Base-by-base conservation (phyloP, 2,113 vertebrate species). In the Rhabdomys dilectus region DNA sequence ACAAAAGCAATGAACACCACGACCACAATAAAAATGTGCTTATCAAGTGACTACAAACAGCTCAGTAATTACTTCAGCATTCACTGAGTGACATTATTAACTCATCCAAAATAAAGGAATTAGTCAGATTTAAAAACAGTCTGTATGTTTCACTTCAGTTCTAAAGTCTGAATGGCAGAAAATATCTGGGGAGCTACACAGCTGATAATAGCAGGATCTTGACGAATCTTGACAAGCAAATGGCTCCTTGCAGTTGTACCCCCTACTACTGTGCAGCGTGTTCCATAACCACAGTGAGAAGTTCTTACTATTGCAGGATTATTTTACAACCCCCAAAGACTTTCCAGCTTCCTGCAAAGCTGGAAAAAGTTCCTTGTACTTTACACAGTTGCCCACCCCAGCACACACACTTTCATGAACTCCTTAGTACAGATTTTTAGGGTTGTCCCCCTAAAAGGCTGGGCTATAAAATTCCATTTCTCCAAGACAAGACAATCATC, bases 111-210 rank as follows among this genome's bases (percentile, higher is more conserved):
- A 73, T 72, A 45, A 86, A 94, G 45, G 26, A 56, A 36, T 72
- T 48, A 94, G 34, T 34, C 5, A 68, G 48, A 87, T 48, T 91
- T 93, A 88, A 75, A 90, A 88, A 75, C 53, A 58, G 42, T 91
- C 42, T 82, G 39, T 92, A 64, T 75, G 42, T 6, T 77, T 96
- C 36, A 72, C 16, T 93, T 95, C 24, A 88, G 82, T 70, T 88
- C 39, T 94, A 13, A 91, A 88, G 91, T 91, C 81, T 88, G 60
- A 94, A 93, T 68, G 39, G 19, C 39, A 24, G 36, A 95, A 95
- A 94, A 72, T 89, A 94, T n/a, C 10, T 66, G 16, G 66, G 34
- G 12, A 42, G 8, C 58, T 89, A 73, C 10, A 8, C 12, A 66
- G 11, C 60, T 7, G 82, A 56, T 34, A 91, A 42, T n/a, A 85